Conservation (phyloP, 2,113 vertebrate species). For the Proteles cristata region DNA sequence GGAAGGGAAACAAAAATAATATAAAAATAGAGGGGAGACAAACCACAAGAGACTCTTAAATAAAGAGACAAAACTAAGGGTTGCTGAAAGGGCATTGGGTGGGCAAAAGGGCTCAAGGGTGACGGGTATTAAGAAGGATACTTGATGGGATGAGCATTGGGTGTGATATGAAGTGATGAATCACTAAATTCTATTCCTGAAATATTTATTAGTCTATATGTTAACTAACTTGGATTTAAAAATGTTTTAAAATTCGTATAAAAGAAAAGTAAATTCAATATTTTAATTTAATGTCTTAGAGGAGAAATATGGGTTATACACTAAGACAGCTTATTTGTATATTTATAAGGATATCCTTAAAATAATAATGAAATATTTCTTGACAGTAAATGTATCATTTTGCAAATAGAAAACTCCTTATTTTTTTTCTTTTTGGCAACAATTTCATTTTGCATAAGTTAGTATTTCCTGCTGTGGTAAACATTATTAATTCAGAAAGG, state of each 20-base stretch:
- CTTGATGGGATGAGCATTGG: no score
- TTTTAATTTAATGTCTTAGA: not conserved
- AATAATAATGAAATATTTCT: slow-evolving; percentile 15
- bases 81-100: no score
- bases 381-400: slow-evolving; percentile 25
- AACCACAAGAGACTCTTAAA: no score
- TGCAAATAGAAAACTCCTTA: slow-evolving; percentile 26
- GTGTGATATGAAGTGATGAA: no score
- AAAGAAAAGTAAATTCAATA: not conserved
- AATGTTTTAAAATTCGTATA: not conserved
- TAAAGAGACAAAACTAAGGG: no score
- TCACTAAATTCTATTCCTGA: no score
- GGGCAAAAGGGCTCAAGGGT: no score
- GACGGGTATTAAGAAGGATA: no score
- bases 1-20: no score
- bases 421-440: slow-evolving; percentile 51
- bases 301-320: not conserved
- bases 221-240: no score
- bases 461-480: slow-evolving; percentile 75
- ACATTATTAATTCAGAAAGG: slow-evolving; percentile 74
- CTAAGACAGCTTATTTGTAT: not conserved
- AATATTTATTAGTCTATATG: no score
- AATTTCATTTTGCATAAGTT: slow-evolving; percentile 68
- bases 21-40: no score
- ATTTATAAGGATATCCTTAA: slow-evolving; percentile 24